Percentiles rank a stretch among this genome's conserved stretches.
phyloP scores from a whole-genome alignment of 2,113 vertebrate genomes.

The Ovibos moschatus region DNA sequence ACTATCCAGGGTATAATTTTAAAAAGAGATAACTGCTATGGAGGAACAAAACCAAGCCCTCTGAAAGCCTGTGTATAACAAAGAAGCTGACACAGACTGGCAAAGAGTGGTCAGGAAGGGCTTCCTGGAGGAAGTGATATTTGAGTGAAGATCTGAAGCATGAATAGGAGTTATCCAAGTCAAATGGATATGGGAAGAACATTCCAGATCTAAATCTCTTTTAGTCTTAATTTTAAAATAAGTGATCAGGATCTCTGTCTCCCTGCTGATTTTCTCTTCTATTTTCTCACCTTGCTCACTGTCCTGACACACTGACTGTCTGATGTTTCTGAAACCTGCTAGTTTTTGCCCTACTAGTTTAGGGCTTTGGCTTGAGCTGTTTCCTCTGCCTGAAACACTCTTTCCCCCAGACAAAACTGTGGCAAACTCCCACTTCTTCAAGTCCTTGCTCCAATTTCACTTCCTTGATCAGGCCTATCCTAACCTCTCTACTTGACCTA shows the following conservation, averaged over 20 bases:
- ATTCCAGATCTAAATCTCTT: background rate
- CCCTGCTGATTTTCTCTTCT: background rate
- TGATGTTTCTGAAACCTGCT: background rate
- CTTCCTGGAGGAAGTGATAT: slow-evolving; percentile 21
- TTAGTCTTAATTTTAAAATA: background rate
- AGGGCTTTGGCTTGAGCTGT: background rate
- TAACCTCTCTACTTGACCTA: background rate
- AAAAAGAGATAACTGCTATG: background rate
- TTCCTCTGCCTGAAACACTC: background rate
- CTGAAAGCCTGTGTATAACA: background rate
- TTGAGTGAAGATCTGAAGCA: background rate
- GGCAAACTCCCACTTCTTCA: background rate
- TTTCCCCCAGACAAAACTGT: background rate
- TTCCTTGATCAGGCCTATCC: background rate
- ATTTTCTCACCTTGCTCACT: background rate
- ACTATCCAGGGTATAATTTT: background rate
- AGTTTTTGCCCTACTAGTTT: background rate
- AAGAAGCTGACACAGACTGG: background rate
- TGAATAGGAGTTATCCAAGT: background rate
- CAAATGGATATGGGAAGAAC: background rate
- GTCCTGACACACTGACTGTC: background rate
- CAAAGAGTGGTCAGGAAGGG: background rate
- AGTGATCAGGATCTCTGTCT: background rate
- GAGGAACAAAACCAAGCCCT: background rate
- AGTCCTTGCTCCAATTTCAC: background rate